A percentile compares a stretch with the other conserved stretches of the same genome.
Evolutionary conservation across 2,113 vertebrate species (phyloP).

Genomic region (Montifringilla adamsi): DNA sequence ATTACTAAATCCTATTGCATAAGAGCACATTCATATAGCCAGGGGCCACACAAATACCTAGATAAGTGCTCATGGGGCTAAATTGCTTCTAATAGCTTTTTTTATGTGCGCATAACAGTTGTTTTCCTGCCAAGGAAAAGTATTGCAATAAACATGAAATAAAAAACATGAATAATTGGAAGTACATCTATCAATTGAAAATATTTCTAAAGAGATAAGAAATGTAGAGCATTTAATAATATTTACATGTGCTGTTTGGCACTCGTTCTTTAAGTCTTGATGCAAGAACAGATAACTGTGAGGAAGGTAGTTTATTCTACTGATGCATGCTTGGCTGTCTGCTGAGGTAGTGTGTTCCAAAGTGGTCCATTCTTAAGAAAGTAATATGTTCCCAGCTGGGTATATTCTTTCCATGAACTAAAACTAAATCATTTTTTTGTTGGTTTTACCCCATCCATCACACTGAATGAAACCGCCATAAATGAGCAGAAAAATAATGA

Average conservation of each 20-base stretch:
- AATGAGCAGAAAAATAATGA: neutral
- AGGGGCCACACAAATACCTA: neutral
- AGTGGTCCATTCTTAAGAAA: neutral
- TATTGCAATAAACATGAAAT: neutral
- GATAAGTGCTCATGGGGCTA: neutral
- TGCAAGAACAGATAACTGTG: neutral
- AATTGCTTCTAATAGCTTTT: neutral
- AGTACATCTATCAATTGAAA: neutral
- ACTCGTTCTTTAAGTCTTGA: neutral
- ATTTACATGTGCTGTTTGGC: neutral
- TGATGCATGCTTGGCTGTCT: neutral
- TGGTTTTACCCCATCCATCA: neutral
- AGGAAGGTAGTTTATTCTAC: neutral
- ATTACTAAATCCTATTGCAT: conserved; percentile 4
- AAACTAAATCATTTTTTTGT: neutral
- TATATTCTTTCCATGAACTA: neutral
- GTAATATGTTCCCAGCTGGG: neutral
- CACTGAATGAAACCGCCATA: neutral
- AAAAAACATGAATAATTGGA: neutral
- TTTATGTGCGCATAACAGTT: neutral
- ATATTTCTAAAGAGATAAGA: neutral
- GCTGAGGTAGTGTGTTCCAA: neutral
- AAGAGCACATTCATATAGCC: neutral
- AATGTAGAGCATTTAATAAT: neutral
- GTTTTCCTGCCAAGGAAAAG: neutral